A percentile compares a stretch with the other conserved stretches of the same genome.
phyloP scores from a whole-genome alignment of 2,113 vertebrate species.

The Chitala chitala region DNA sequence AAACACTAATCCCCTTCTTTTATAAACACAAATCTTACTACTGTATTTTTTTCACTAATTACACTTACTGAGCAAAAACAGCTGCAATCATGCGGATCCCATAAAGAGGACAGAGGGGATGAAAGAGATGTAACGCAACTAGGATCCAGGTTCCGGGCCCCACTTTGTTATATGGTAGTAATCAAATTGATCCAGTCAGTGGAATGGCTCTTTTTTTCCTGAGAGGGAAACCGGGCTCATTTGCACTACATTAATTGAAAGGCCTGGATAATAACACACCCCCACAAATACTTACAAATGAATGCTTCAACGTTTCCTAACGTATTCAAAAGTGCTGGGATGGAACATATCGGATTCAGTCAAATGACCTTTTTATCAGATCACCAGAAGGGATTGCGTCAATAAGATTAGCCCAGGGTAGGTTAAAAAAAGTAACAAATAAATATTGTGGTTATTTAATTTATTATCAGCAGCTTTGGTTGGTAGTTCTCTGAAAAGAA shows the following conservation, averaged over 20 bases:
- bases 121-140: background rate
- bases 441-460: background rate
- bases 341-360: slow-evolving; percentile 6
- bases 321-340: background rate
- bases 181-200: background rate
- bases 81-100: background rate
- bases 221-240: background rate
- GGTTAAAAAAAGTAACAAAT: background rate
- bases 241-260: background rate
- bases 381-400: background rate
- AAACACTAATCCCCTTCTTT: background rate
- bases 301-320: background rate
- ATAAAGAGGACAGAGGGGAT: background rate
- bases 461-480: background rate
- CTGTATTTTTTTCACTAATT: background rate
- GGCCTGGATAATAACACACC: background rate
- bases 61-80: background rate
- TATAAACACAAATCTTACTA: background rate
- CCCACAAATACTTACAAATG: background rate
- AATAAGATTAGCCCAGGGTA: background rate
- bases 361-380: slow-evolving; percentile 6
- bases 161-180: background rate
- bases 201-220: background rate
- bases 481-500: background rate
- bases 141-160: background rate